Conservation (phyloP, 2,113 vertebrate species). For the Neodontobutis hainanensis region DNA sequence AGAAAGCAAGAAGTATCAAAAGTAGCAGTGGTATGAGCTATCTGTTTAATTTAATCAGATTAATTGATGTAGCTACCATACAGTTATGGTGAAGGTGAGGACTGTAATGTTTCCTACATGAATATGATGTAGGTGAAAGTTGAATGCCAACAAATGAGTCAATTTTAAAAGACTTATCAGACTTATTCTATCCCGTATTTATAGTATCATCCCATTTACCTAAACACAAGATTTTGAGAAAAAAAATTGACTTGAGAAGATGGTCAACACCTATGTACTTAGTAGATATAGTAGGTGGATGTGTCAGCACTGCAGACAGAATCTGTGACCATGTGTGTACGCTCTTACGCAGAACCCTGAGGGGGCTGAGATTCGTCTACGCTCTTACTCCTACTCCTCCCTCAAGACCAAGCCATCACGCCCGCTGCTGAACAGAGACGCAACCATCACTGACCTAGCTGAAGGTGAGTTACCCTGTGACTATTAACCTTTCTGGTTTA, state of each 20-base stretch:
- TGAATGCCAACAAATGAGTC: no score
- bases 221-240: no score
- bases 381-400: conserved; percentile 92
- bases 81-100: no score
- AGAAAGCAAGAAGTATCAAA: neutral
- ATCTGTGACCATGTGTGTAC: neutral
- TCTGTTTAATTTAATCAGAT: neutral
- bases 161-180: no score
- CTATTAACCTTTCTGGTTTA: conserved; percentile 34
- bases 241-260: no score
- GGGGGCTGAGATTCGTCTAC: conserved; percentile 82
- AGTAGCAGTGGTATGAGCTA: neutral
- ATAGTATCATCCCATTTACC: no score
- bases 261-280: no score
- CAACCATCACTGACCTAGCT: conserved; percentile 70
- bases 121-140: no score
- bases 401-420: conserved; percentile 83
- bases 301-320: neutral
- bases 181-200: no score
- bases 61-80: no score
- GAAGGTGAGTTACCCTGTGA: conserved; percentile 82
- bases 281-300: no score
- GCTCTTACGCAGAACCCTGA: conserved; percentile 75
- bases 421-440: conserved; percentile 75
- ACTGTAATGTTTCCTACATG: no score